Evolutionary conservation across 2,113 vertebrate genomes (phyloP).

Genomic region (Leptosomus discolor): DNA sequence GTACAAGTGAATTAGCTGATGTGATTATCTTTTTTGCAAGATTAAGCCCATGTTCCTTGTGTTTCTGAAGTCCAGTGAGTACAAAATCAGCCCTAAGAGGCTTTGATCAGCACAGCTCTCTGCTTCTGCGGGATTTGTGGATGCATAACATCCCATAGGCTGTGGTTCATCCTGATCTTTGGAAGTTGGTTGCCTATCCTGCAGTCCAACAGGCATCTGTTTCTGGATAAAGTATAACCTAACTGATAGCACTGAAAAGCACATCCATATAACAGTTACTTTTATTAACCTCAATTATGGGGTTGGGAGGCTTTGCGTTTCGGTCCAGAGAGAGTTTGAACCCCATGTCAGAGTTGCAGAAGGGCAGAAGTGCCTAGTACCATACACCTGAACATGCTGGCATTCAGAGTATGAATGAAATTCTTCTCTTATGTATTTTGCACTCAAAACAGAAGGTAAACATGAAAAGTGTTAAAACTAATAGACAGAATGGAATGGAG

Average conservation of each 20-base stretch:
- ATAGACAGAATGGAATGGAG: not conserved
- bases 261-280: not conserved
- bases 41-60: not conserved
- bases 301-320: not conserved
- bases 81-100: not conserved
- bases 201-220: not conserved
- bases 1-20: not conserved
- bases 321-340: not conserved
- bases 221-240: not conserved
- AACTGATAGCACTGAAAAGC: not conserved
- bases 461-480: not conserved
- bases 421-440: not conserved
- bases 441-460: not conserved
- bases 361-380: not conserved
- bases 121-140: not conserved
- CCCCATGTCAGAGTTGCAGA: not conserved
- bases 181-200: not conserved
- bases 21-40: not conserved
- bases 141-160: not conserved
- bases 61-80: not conserved
- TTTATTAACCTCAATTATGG: rapidly evolving
- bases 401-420: not conserved
- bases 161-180: not conserved
- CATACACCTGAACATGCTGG: not conserved
- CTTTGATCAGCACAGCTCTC: not conserved